Conservation (phyloP, 2,888 invertebrate species). For the Melikaiella ostensackeni region DNA sequence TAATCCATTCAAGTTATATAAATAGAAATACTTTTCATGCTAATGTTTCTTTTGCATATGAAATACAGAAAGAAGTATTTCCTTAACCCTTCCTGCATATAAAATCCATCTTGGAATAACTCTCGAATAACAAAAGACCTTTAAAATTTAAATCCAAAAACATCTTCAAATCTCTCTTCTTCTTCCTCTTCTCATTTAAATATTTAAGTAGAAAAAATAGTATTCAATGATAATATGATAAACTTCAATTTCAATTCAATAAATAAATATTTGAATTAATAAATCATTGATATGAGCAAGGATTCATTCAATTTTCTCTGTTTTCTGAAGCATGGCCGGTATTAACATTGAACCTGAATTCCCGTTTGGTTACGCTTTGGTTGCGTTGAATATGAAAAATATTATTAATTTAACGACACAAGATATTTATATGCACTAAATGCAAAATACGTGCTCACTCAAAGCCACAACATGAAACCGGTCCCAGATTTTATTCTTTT, state of each 20-base stretch:
- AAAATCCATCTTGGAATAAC: background rate
- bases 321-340: background rate
- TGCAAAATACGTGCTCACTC: background rate
- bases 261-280: too few relatives aligned
- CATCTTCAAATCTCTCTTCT: background rate
- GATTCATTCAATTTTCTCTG: background rate
- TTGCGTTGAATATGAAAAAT: constrained; percentile 13
- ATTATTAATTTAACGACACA: constrained; percentile 10
- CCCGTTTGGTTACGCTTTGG: background rate
- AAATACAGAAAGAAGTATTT: constrained; percentile 1
- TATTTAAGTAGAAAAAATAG: background rate
- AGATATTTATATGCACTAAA: constrained; percentile 4
- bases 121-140: background rate
- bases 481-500: constrained; percentile 1
- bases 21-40: constrained; percentile 17
- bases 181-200: background rate
- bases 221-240: too few relatives aligned
- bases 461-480: background rate
- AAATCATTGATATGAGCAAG: too few relatives aligned
- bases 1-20: constrained; percentile 24
- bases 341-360: constrained; percentile 38
- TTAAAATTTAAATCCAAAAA: background rate
- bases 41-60: constrained; percentile 7
- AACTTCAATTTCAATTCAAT: too few relatives aligned
- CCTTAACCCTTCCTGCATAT: constrained; percentile 1